Percentiles rank a stretch among this genome's conserved stretches.
These are phyloP conservation scores for Oxyruncus cristatus DNA, from an alignment of 2,113 vertebrate genomes.

Conservation along the genomic window DNA sequence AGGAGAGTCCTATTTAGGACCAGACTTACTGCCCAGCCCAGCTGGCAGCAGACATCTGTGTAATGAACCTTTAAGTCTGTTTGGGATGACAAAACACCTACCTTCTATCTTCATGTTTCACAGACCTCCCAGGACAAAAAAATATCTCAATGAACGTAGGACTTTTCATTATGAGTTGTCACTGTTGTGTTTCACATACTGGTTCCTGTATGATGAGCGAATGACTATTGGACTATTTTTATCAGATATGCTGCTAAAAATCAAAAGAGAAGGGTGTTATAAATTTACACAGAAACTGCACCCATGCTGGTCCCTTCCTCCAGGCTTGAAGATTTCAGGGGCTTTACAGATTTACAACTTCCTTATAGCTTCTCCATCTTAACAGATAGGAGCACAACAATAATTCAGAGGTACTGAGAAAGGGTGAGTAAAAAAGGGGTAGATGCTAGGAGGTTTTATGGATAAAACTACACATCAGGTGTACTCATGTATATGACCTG, in stretches of 20 bases:
- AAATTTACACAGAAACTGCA: background rate
- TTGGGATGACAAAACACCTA: background rate
- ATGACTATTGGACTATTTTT: background rate
- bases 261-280: background rate
- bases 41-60: background rate
- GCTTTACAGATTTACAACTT: background rate
- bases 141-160: background rate
- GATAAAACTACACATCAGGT: background rate
- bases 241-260: background rate
- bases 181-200: background rate
- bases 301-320: background rate
- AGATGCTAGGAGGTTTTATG: background rate
- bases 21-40: background rate
- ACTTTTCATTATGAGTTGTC: background rate
- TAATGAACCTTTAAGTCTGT: background rate
- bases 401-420: background rate
- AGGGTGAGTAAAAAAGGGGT: background rate
- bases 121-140: background rate
- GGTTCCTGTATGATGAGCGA: background rate
- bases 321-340: background rate
- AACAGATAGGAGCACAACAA: background rate
- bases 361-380: background rate
- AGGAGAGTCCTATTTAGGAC: background rate
- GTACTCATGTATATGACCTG: background rate
- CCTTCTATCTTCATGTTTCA: background rate